These are phyloP conservation scores for Helogale parvula DNA, from an alignment of 2,113 vertebrate species.

Conservation along the genomic window DNA sequence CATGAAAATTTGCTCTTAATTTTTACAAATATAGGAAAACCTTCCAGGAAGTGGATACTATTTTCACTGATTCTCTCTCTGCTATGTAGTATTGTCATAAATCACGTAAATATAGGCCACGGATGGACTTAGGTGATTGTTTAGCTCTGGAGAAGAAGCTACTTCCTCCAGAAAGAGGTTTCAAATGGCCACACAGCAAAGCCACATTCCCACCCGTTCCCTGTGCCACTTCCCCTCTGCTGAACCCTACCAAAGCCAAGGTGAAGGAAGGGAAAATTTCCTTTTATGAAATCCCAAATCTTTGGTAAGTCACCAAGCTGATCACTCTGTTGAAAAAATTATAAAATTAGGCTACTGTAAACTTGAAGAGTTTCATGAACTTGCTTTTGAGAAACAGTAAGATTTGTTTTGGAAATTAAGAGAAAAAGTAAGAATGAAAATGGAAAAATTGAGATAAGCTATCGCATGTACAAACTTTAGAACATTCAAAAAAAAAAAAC, in stretches of 20 bases:
- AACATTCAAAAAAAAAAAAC: conserved; percentile 7
- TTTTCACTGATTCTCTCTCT: not conserved
- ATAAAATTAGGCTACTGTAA: conserved; percentile 48
- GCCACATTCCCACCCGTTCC: conserved; percentile 76
- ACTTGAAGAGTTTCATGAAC: conserved; percentile 47
- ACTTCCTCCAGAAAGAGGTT: conserved; percentile 79
- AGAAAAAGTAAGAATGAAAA: conserved; percentile 32
- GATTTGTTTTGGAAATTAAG: conserved; percentile 51
- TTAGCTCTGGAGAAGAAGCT: conserved; percentile 71
- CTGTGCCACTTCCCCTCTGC: conserved; percentile 77
- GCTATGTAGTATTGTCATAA: not conserved
- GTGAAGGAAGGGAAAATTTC: conserved; percentile 76
- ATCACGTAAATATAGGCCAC: not conserved
- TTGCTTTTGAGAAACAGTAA: conserved; percentile 38
- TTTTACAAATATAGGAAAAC: conserved; percentile 25
- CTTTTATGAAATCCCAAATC: conserved; percentile 77
- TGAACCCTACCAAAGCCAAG: conserved; percentile 72
- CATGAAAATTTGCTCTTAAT: conserved; percentile 20
- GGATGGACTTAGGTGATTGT: not conserved
- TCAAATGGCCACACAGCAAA: conserved; percentile 70
- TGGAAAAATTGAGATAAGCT: conserved; percentile 41
- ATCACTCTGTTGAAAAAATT: conserved; percentile 65
- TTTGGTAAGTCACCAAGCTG: conserved; percentile 67
- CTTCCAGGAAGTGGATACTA: not conserved
- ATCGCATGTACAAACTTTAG: conserved; percentile 23